Percentiles rank a stretch among this genome's conserved stretches.
These are phyloP conservation scores for Gymnorhina tibicen DNA, from an alignment of 2,113 vertebrate genomes.

Conservation along the genomic window DNA sequence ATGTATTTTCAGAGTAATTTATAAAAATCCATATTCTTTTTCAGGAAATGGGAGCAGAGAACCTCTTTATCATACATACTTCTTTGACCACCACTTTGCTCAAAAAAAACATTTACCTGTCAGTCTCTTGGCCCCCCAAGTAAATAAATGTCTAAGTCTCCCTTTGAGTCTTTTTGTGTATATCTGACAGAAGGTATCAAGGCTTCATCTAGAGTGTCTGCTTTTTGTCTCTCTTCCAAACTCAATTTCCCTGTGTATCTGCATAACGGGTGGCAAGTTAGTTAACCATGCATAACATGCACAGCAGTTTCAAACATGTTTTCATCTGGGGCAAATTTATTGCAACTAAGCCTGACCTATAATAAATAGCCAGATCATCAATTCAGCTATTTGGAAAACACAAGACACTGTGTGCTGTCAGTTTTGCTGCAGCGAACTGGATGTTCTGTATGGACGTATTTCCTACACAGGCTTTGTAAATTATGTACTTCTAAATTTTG, in stretches of 20 bases:
- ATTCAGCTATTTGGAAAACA: not conserved
- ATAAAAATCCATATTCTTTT: not conserved
- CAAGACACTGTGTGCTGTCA: not conserved
- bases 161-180: not conserved
- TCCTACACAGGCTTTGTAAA: not conserved
- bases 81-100: not conserved
- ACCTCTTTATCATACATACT: not conserved
- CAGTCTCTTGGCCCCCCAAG: not conserved
- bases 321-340: not conserved
- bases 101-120: accelerated
- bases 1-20: not conserved
- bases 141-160: not conserved
- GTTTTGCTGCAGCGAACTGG: not conserved
- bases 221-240: not conserved
- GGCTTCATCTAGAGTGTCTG: not conserved
- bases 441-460: not conserved
- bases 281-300: not conserved
- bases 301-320: not conserved
- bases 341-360: not conserved
- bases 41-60: not conserved
- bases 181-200: not conserved
- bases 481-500: not conserved
- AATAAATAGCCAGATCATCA: not conserved
- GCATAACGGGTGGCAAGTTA: not conserved
- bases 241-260: not conserved